A percentile compares a stretch with the other conserved stretches of the same genome.
Evolutionary conservation across 1,140 invertebrate genomes (phyloP).

Genomic region (Ectropis grisescens): DNA sequence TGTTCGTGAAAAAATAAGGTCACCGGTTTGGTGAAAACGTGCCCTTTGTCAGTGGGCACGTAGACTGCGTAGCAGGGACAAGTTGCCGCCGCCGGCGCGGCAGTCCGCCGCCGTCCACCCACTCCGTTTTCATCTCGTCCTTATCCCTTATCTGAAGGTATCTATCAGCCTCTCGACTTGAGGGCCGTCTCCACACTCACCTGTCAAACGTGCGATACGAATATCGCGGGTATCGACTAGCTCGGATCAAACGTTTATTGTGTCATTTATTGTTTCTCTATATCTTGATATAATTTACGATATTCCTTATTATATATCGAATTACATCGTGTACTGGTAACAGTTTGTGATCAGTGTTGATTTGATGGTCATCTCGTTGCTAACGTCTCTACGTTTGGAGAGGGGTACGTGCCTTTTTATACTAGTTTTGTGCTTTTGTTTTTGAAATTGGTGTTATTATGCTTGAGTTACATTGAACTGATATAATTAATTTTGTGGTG

Average conservation of each 20-base stretch:
- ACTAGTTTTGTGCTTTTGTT: no score
- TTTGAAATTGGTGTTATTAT: no score
- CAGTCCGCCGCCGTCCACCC: slow-evolving; percentile 15
- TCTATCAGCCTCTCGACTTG: slow-evolving; percentile 35
- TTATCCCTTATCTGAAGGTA: slow-evolving; percentile 40
- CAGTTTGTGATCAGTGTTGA: neutral
- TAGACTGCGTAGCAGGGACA: slow-evolving; percentile 8
- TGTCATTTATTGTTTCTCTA: slow-evolving; percentile 11
- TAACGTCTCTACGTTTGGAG: no score
- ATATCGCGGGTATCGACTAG: slow-evolving; percentile 23
- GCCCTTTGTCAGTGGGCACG: slow-evolving; percentile 28
- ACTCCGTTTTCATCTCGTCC: slow-evolving; percentile 25
- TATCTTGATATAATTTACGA: slow-evolving; percentile 19
- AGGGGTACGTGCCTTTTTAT: no score
- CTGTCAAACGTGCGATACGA: slow-evolving; percentile 10
- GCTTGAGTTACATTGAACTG: no score
- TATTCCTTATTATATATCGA: slow-evolving; percentile 6
- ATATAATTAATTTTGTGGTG: no score
- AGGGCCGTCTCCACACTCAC: slow-evolving; percentile 12
- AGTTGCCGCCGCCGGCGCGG: slow-evolving; percentile 16
- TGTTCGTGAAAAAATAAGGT: slow-evolving; percentile 21
- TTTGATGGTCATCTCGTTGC: neutral
- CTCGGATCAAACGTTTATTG: slow-evolving; percentile 20
- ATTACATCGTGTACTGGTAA: slow-evolving; percentile 1
- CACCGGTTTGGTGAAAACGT: slow-evolving; percentile 17